phyloP scores from a whole-genome alignment of 2,113 vertebrate genomes.

The Struthidea cinerea region DNA sequence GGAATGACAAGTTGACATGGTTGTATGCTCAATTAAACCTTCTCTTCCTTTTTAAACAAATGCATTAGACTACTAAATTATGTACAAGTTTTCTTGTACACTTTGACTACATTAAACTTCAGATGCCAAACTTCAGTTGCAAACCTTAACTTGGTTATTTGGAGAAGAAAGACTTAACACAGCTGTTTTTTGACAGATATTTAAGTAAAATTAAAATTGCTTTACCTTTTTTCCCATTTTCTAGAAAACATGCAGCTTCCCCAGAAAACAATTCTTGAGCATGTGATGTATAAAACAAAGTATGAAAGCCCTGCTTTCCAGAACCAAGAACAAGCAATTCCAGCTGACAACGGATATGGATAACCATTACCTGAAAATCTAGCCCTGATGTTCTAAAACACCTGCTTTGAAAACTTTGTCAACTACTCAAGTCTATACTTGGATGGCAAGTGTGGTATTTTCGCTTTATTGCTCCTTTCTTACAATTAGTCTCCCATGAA shows the following conservation, averaged over 20 bases:
- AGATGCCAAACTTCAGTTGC: constrained; percentile 50
- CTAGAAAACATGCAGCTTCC: not conserved
- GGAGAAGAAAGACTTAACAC: not conserved
- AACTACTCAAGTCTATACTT: not conserved
- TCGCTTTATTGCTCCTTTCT: not conserved
- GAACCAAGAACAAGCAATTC: not conserved
- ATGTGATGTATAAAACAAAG: not conserved
- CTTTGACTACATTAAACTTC: constrained; percentile 57
- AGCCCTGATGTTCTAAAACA: not conserved
- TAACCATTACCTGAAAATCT: not conserved
- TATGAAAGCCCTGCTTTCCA: not conserved
- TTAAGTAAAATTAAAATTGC: not conserved
- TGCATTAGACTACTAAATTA: constrained; percentile 67
- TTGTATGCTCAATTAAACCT: constrained; percentile 73
- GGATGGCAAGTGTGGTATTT: not conserved
- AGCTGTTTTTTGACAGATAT: not conserved
- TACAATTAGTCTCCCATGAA: not conserved
- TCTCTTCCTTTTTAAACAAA: constrained; percentile 59
- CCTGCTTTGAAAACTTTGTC: not conserved
- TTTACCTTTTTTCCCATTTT: not conserved
- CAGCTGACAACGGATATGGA: not conserved
- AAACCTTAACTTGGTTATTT: constrained; percentile 19
- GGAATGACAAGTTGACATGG: constrained; percentile 64
- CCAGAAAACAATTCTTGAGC: not conserved
- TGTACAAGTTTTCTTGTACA: constrained; percentile 54